Conservation (phyloP, 2,113 vertebrate genomes). For the Scopus umbretta region DNA sequence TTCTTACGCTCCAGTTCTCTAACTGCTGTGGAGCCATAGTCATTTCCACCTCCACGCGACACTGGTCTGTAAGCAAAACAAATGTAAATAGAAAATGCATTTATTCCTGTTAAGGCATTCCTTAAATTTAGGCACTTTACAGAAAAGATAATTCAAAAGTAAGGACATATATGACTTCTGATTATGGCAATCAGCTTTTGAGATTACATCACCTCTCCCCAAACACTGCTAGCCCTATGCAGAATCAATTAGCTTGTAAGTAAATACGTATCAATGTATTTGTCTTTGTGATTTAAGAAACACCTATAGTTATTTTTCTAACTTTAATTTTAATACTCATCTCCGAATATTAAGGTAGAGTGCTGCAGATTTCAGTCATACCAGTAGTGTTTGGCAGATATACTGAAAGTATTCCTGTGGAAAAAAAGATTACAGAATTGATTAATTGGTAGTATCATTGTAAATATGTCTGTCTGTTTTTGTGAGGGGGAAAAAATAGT, state of each 20-base stretch:
- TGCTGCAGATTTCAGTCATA: neutral
- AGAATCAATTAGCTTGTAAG: neutral
- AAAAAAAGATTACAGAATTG: neutral
- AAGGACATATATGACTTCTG: neutral
- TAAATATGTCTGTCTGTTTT: neutral
- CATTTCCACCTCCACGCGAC: neutral
- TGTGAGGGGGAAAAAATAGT: neutral
- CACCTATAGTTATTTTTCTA: neutral
- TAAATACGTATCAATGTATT: neutral
- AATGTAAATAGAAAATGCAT: neutral
- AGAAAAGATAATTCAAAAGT: no score
- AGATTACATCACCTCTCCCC: neutral
- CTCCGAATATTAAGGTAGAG: neutral
- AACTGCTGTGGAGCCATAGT: neutral
- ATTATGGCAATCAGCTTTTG: neutral
- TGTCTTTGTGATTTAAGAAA: neutral
- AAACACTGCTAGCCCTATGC: neutral
- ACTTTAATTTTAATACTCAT: neutral
- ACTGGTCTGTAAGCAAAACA: neutral
- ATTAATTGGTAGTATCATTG: neutral
- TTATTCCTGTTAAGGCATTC: neutral
- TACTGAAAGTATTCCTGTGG: neutral
- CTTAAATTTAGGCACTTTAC: neutral
- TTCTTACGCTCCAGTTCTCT: neutral
- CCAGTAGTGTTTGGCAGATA: neutral